Base-by-base conservation (phyloP, 2,113 vertebrate genomes). In the Peromyscus polionotus region DNA sequence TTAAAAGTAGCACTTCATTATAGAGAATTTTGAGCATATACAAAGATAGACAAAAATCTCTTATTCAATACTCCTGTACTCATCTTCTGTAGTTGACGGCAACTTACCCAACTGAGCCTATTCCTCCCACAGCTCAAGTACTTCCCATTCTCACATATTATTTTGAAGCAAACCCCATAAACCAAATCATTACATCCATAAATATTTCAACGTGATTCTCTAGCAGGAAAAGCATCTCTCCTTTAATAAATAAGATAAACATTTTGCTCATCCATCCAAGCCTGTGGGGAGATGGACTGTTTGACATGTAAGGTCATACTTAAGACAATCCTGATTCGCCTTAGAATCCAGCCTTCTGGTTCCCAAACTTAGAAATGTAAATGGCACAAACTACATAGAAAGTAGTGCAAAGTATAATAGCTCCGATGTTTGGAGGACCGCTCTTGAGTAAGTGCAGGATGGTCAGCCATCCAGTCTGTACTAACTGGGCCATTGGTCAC, bases 401-500 rank as follows among this genome's bases (percentile, higher is more conserved):
- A 95, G 54, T 2, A 48, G 65, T 42, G 3, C 39, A 0, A 3
- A 54, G 63, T 31, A 5, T 48, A 0, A 3, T 0, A 7, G 57
- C 28, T 75, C 14, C 36, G 79, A 57, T 45, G n/a, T 67, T 48
- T 36, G 22, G 22, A 68, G 61, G 48, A 73, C 73, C 67, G 31
- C 31, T 75, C 94, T 65, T 79, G 6, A 19, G 70, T 31, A 22
- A 95, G n/a, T 1, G 2, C 39, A 31, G 91, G 81, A 36, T 0
- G 8, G 48, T 39, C 31, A 80, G 67, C 61, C 20, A 2, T 45
- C 79, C 70, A 20, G 94, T 72, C 94, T 94, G 11, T 59, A 54
- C 75, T 93, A 89, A 89, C 95, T 96, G 93, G 93, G 63, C 91
- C 95, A 96, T 88, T 97, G 90, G 95, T 86, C 73, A 87, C 48